phyloP scores from a whole-genome alignment of 2,888 invertebrate species.

The Agrochola lychnidis region DNA sequence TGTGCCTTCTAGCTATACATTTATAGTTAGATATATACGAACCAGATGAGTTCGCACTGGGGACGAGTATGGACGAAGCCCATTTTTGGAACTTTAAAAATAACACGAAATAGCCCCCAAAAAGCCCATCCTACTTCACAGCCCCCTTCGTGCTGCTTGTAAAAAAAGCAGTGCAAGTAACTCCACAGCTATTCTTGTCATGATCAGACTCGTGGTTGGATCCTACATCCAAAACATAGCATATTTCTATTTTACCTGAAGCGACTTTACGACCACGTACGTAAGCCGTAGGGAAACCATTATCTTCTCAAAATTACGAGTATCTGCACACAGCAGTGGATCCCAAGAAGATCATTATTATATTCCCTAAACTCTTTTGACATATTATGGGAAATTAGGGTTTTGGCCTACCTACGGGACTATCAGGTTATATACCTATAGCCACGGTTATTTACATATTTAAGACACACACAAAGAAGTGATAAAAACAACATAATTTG shows the following conservation, averaged over 20 bases:
- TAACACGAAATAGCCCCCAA: background rate
- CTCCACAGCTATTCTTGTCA: background rate
- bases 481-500: background rate
- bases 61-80: too few species aligned
- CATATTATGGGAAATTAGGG: constrained; percentile 34
- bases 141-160: background rate
- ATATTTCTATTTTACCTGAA: constrained; percentile 20
- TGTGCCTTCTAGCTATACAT: too few species aligned
- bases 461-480: background rate
- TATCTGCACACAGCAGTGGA: constrained; percentile 29
- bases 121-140: background rate
- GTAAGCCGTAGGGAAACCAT: constrained; percentile 26
- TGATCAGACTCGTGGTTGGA: background rate
- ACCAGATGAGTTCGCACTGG: too few species aligned
- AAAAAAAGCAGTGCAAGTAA: background rate
- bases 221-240: background rate
- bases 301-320: constrained; percentile 24
- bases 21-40: too few species aligned
- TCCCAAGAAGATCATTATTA: constrained; percentile 30
- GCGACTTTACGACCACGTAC: constrained; percentile 16
- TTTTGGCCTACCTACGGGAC: background rate
- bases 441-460: background rate
- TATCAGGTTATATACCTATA: background rate
- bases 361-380: constrained; percentile 31
- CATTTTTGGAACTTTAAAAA: background rate